Evolutionary conservation across 2,888 invertebrate genomes (phyloP).

Genomic region (Scaptodrosophila latifasciaeformis): DNA sequence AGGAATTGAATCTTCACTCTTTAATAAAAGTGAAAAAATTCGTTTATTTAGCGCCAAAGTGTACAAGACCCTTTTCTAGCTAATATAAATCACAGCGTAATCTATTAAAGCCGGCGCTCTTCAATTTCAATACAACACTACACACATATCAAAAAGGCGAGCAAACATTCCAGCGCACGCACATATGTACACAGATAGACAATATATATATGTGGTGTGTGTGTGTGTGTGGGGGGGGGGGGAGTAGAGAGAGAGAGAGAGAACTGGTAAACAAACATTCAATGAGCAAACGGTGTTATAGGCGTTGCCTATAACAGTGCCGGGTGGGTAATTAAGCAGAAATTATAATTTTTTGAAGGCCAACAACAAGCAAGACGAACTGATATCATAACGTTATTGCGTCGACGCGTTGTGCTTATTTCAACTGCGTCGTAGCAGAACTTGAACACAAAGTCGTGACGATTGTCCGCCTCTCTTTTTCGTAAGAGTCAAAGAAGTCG

Average conservation of each 20-base stretch:
- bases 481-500: too few species aligned
- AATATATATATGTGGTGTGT: too few species aligned
- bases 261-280: constrained; percentile 35
- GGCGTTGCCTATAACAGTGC: constrained; percentile 19
- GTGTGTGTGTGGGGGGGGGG: constrained; percentile 1
- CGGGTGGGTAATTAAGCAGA: constrained; percentile 49
- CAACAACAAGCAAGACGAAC: constrained; percentile 30
- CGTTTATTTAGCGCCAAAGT: too few species aligned
- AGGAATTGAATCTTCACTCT: too few species aligned
- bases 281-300: constrained; percentile 16
- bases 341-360: constrained; percentile 68
- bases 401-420: constrained; percentile 35
- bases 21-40: too few species aligned
- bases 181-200: neutral
- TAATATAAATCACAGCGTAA: too few species aligned
- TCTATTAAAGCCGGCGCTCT: too few species aligned
- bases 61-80: too few species aligned
- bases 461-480: neutral
- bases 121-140: constrained; percentile 39
- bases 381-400: constrained; percentile 43
- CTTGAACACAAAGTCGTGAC: too few species aligned
- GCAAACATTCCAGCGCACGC: constrained; percentile 26
- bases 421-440: constrained; percentile 53
- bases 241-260: neutral
- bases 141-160: constrained; percentile 1